Base-by-base conservation (phyloP, 2,888 invertebrate species). In the Heliconius ethilla region DNA sequence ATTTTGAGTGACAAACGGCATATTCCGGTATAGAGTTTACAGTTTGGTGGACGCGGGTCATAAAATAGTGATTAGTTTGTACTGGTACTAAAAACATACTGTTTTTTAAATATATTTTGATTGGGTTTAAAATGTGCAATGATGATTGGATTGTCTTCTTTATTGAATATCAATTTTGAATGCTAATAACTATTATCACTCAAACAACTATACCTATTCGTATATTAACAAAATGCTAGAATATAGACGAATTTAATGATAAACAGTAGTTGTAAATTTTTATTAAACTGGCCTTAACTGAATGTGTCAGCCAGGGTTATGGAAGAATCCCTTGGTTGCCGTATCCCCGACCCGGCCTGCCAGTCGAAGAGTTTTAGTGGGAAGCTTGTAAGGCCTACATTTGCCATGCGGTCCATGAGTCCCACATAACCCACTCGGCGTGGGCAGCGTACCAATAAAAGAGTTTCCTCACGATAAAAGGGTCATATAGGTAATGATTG, bases 1-100 rank as follows among this genome's bases (percentile, higher is more conserved):
- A 89, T 89, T 89, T 84, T 86, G 86, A 88, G 81, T 82, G 81
- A 81, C 80, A 81, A 79, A 82, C 80, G 80, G 74, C 76, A 66
- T 59, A 78, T 75, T 70, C 78, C 65, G 45, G 72, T 75, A 78
- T 77, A 77, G 55, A 51, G 66, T 79, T 75, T 62, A 76, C 75
- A 79, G 74, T 78, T 76, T 67, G 59, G 66, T 74, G 73, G 77
- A 74, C 62, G 40, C 67, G 59, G 67, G 40, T 37, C 73, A 73
- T 77, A 59, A 59, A 77, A 77, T 67, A 27, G 40, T 74, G 73
- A 77, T 77, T 74, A 74, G 66, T 37, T 72, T 15, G 45, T 37
- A 65, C 37, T 9, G 7, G 72, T n/a, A n/a, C n/a, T n/a, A n/a
- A n/a, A n/a, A n/a, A n/a, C n/a, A n/a, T n/a, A n/a, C n/a, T n/a